phyloP scores from a whole-genome alignment of 1,140 invertebrate species.

The Caenorhabditis brenneri region DNA sequence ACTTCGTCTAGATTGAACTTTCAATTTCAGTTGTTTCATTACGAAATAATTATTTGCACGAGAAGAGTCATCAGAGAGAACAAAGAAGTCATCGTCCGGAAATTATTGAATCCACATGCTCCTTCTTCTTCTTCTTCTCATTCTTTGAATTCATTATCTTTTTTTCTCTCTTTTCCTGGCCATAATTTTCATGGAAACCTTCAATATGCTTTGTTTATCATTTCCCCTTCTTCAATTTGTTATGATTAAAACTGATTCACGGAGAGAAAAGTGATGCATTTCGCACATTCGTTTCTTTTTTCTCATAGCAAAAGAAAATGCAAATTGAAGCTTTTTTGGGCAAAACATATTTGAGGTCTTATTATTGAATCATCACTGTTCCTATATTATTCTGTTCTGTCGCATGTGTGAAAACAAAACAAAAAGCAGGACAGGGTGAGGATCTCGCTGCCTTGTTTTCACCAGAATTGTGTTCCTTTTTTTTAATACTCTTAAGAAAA shows the following conservation, averaged over 20 bases:
- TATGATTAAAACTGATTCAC: not conserved
- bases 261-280: not conserved
- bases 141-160: not conserved
- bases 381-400: not conserved
- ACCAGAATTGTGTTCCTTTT: too few species aligned
- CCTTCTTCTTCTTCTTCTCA: not conserved
- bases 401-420: not conserved
- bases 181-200: not conserved
- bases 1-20: too few species aligned
- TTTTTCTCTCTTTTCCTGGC: not conserved
- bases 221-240: not conserved
- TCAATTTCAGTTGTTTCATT: too few species aligned
- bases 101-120: slow-evolving; percentile 4
- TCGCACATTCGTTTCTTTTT: not conserved
- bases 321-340: not conserved
- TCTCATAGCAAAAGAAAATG: not conserved
- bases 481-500: too few species aligned
- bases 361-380: slow-evolving; percentile 23
- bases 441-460: too few species aligned
- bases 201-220: not conserved
- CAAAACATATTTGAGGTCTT: not conserved
- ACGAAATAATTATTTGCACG: not conserved
- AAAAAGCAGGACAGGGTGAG: too few species aligned
- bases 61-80: not conserved
- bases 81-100: slow-evolving; percentile 1